phyloP scores from a whole-genome alignment of 2,113 vertebrate genomes.

The Crotalus helleri region DNA sequence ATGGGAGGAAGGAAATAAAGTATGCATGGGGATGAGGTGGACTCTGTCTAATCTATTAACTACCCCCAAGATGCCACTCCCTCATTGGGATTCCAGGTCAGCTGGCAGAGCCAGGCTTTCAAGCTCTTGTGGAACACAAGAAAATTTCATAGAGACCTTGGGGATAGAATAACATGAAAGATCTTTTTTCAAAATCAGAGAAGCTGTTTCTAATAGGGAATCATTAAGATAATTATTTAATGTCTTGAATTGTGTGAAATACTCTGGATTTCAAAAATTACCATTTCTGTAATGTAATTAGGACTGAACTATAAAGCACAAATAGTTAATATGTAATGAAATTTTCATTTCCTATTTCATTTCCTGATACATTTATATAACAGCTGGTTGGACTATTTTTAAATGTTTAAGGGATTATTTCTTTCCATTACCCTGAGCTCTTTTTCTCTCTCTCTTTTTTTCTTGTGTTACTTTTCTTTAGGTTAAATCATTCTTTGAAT shows the following conservation, averaged over 20 bases:
- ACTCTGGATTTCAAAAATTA: background rate
- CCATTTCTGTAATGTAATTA: background rate
- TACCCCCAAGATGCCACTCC: background rate
- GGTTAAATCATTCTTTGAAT: constrained; percentile 87
- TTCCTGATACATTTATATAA: background rate
- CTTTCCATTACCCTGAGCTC: background rate
- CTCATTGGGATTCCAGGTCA: background rate
- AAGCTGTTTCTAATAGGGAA: background rate
- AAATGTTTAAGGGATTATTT: background rate
- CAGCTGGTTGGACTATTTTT: background rate
- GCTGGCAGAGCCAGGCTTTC: background rate
- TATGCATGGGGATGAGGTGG: background rate
- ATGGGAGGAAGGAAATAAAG: background rate
- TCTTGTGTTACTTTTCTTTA: constrained; percentile 52
- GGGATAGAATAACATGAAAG: background rate
- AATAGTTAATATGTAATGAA: background rate
- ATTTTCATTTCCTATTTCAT: background rate
- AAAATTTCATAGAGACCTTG: background rate
- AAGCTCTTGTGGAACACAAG: background rate
- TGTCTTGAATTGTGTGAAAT: background rate
- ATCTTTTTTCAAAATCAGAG: background rate
- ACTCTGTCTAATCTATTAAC: background rate
- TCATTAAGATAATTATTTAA: background rate
- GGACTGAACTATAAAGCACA: background rate
- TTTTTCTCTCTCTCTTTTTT: background rate